Evolutionary conservation across 2,797 vertebrate species (phyloP), one percentile per base, ranked within the genome.

Genomic region (Takifugu rubripes): DNA sequence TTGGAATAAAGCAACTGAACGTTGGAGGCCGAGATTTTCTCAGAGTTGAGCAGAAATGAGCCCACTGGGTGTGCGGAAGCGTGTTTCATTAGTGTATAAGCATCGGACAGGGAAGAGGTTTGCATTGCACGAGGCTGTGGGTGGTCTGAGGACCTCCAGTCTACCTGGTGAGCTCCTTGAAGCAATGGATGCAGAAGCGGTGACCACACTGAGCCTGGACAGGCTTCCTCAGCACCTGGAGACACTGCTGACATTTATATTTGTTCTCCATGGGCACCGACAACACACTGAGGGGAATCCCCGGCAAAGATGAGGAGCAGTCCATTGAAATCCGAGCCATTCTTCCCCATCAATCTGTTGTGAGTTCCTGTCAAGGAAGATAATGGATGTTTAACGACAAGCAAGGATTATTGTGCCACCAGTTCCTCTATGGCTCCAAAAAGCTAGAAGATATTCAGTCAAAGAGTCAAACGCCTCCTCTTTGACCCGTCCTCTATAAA

Each of bases 161-260:
- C 66, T 90, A 99, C 97, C 97, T 97, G 84, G 96, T 94, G 59
- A 98, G 93, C 81, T 89, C 91, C 66, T 87, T 93, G 77, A 97
- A 92, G 72, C 97, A 99, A 70, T 84, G 91, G 5, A 93, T 93
- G 68, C 97, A 99, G 91, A 96, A 99, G 53, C 97, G 95, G 64
- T 99, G 97, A 16, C 97, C 96, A 0, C 97, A 99, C 84, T 96
- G 94, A 0, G 96, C 97, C 85, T 99, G 97, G 68, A 95, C 93
- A 0, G 97, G 96, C 68, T 93, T 91, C 79, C 97, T 90, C 53
- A 99, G 72, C 25, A 99, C 93, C 63, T 94, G 94, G 80, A 84
- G 89, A 79, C 97, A 99, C 47, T 95, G 93, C 0, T 95, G 94
- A 72, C 97, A 99, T 80, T 96, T 92, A 83, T 99, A 99, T 69